A percentile compares a stretch with the other conserved stretches of the same genome.
Conservation (phyloP, 2,113 vertebrate genomes). For the Gymnarchus niloticus region DNA sequence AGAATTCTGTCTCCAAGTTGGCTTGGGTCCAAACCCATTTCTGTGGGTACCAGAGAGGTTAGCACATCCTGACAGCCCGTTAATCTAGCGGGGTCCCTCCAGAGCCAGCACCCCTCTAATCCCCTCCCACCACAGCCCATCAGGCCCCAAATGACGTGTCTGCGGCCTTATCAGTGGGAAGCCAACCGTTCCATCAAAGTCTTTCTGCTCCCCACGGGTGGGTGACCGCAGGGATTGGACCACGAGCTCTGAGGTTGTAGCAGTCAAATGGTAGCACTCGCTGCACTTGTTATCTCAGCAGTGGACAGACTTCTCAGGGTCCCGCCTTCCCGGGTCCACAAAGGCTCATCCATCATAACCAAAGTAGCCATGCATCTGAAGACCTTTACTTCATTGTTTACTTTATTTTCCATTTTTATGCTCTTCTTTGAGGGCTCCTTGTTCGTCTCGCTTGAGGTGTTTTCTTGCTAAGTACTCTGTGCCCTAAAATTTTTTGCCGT, state of each 20-base stretch:
- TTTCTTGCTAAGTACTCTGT: not conserved
- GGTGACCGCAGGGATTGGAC: not conserved
- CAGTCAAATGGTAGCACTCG: not conserved
- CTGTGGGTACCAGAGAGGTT: constrained; percentile 13
- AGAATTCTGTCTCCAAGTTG: constrained; percentile 12
- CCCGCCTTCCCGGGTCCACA: not conserved
- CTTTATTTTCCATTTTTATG: not conserved
- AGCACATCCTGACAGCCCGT: constrained; percentile 19
- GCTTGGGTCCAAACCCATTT: constrained; percentile 21
- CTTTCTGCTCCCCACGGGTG: not conserved
- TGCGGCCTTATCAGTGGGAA: not conserved
- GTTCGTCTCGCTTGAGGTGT: not conserved
- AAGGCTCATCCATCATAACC: constrained; percentile 4
- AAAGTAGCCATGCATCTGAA: too few relatives aligned
- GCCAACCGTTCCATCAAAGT: not conserved
- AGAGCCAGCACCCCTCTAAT: not conserved
- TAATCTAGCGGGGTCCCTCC: constrained; percentile 18
- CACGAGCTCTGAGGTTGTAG: not conserved
- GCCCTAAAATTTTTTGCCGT: not conserved
- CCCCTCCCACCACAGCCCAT: not conserved
- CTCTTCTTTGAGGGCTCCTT: not conserved
- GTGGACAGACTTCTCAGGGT: not conserved
- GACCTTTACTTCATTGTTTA: too few relatives aligned
- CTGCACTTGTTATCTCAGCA: not conserved
- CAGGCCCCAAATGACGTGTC: not conserved